Base-by-base conservation (phyloP, 2,888 invertebrate species). In the Heliconius charithonia region DNA sequence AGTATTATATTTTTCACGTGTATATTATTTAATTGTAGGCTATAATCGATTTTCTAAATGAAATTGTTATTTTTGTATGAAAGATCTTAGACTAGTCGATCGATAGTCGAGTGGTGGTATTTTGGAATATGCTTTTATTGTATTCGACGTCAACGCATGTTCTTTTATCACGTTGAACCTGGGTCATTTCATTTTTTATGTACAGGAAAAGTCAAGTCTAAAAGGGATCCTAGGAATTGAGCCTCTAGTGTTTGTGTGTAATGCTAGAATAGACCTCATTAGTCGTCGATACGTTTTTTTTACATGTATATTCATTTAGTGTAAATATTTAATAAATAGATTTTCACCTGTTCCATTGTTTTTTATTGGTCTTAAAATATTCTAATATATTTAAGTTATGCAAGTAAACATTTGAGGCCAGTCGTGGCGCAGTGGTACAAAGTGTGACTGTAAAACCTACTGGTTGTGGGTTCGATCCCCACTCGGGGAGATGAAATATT, bases 61-160 rank as follows among this genome's bases (percentile, higher is more conserved):
- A 69, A 76, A 69, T 76, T 70, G 62, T 76, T 76, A 76, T 76
- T 76, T 76, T 76, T 76, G 19, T 76, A 76, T 76, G 76, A 70
- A 66, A 69, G 6, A 13, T 63, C 62, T 71, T 27, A 72, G 72
- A 37, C 37, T 59, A 72, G 59, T n/a, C 71, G 37, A 41, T n/a
- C 71, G 37, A 41, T n/a, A 22, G 32, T 56, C 7, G 51, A 51
- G 51, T 22, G 71, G 45, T 51, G 27, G 51, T 32, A n/a, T 32
- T 32, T 32, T 72, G 59, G 37, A 29, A 72, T 25, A 59, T 59
- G 72, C 59, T 29, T 59, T 59, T 27, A 37, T 32, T 59, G 32
- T 59, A 59, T 12, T n/a, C n/a, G 13, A 72, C 32, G n/a, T n/a
- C 29, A n/a, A 56, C 12, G 4, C 29, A 56, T 56, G n/a, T 71